Conservation (phyloP, 2,797 vertebrate genomes). For the Scarus forsteni region DNA sequence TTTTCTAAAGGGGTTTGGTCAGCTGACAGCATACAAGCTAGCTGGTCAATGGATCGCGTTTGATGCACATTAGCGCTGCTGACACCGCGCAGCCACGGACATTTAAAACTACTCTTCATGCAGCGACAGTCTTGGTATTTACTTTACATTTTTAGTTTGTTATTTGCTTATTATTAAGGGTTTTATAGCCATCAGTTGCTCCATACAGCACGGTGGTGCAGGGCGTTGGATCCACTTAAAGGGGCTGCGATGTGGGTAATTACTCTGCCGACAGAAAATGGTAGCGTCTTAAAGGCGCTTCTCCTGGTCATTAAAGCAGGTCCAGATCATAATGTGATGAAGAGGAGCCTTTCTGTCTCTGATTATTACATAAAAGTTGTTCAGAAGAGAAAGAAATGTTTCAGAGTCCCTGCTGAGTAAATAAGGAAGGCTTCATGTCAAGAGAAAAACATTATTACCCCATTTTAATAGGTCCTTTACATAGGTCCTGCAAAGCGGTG, state of each 20-base stretch:
- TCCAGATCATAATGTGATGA: not conserved
- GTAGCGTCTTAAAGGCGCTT: not conserved
- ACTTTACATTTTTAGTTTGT: not conserved
- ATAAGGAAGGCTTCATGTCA: no score
- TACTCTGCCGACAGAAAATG: constrained; percentile 60
- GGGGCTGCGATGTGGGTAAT: constrained; percentile 40
- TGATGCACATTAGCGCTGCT: not conserved
- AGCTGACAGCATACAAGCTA: constrained; percentile 38
- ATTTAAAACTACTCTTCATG: not conserved
- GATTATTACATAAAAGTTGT: no score
- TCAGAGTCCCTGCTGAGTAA: no score
- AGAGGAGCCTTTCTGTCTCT: no score
- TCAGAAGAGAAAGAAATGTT: no score
- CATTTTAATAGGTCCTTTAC: no score
- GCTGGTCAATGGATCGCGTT: constrained; percentile 33
- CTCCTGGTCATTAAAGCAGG: constrained; percentile 6
- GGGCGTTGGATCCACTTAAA: constrained; percentile 81
- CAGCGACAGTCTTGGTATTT: accelerated
- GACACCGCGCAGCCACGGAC: not conserved
- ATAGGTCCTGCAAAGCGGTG: no score
- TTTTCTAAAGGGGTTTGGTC: constrained; percentile 29
- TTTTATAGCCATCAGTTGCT: constrained; percentile 4
- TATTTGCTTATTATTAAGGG: not conserved
- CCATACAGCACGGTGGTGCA: constrained; percentile 66
- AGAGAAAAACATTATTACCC: no score